phyloP scores from a whole-genome alignment of 37 sponge, comb jelly and placozoan genomes.

The Theonella swinhoei region DNA sequence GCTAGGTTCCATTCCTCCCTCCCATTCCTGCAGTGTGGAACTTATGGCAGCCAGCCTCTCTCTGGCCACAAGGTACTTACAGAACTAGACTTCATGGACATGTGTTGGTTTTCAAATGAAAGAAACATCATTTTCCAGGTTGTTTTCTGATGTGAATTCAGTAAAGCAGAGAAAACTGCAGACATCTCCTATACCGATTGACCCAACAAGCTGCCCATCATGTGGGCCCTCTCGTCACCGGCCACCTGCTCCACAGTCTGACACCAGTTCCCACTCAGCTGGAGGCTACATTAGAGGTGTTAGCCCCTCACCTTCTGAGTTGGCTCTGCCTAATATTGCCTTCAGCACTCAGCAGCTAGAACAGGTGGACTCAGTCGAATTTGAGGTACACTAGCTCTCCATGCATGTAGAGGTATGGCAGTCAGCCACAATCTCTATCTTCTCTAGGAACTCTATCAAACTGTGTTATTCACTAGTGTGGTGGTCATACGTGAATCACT shows the following conservation, averaged over 20 bases:
- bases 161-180: too few relatives aligned
- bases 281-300: slow-evolving; percentile 48
- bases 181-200: neutral
- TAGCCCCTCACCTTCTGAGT: slow-evolving; percentile 55
- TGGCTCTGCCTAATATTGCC: slow-evolving; percentile 30
- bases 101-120: neutral
- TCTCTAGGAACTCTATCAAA: too few relatives aligned
- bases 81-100: too few relatives aligned
- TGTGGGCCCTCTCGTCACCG: slow-evolving; percentile 8
- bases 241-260: neutral
- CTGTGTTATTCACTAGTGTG: neutral
- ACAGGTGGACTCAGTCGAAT: neutral
- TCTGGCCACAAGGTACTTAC: slow-evolving; percentile 6
- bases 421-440: too few relatives aligned
- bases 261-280: neutral
- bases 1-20: neutral
- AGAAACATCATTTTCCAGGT: too few relatives aligned
- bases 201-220: neutral
- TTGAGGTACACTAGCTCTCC: neutral
- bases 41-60: slow-evolving; percentile 27
- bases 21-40: neutral
- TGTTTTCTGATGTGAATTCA: neutral
- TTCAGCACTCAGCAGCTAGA: neutral
- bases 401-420: too few relatives aligned
- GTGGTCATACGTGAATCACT: slow-evolving; percentile 30